phyloP scores from a whole-genome alignment of 2,888 invertebrate genomes.

The Sabellastarte sp. region DNA sequence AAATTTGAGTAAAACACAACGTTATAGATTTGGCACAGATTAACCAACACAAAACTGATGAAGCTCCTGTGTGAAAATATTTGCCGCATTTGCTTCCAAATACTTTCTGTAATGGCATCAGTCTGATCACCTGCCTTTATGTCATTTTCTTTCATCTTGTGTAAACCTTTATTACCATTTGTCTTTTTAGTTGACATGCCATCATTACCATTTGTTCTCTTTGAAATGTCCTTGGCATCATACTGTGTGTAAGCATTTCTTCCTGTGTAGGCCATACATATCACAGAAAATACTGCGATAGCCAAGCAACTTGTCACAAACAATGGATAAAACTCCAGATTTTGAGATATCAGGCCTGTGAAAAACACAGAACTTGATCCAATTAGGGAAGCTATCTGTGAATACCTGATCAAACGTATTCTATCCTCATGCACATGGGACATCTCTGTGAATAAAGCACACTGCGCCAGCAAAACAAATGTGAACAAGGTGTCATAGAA shows the following conservation, averaged over 20 bases:
- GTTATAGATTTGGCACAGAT: constrained; percentile 47
- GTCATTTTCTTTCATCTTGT: background rate
- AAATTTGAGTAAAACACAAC: constrained; percentile 40
- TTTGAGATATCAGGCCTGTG: constrained; percentile 36
- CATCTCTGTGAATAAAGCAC: constrained; percentile 57
- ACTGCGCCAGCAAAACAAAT: constrained; percentile 55
- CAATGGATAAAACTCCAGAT: constrained; percentile 31
- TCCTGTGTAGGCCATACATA: constrained; percentile 45
- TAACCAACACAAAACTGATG: constrained; percentile 45
- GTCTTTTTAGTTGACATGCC: no score
- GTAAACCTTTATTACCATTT: background rate
- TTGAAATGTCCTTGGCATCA: no score
- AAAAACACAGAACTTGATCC: constrained; percentile 35
- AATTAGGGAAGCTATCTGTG: constrained; percentile 39
- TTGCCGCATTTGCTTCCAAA: constrained; percentile 33
- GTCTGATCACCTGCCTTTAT: background rate
- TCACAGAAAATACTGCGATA: constrained; percentile 42
- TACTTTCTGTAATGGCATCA: background rate
- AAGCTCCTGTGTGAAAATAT: constrained; percentile 42
- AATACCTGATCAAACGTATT: constrained; percentile 52
- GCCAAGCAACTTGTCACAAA: constrained; percentile 17
- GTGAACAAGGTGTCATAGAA: constrained; percentile 61
- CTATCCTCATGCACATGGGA: constrained; percentile 46
- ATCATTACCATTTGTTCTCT: no score
- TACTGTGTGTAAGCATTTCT: constrained; percentile 41